phyloP scores from a whole-genome alignment of 2,113 vertebrate genomes.

The Gymnocephalus cernua region DNA sequence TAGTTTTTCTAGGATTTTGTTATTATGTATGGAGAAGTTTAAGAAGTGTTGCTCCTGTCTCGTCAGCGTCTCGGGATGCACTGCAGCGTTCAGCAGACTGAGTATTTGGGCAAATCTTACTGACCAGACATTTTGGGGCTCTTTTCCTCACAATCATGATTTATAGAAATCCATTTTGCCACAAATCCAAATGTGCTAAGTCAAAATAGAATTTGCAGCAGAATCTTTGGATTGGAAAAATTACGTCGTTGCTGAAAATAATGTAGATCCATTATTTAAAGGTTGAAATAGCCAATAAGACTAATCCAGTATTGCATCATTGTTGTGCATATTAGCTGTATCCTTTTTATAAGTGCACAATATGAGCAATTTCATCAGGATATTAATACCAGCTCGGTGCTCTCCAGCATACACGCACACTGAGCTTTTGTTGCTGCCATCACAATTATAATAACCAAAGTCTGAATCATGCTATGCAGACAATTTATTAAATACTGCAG shows the following conservation, averaged over 20 bases:
- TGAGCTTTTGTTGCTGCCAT: not conserved
- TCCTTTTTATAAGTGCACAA: not conserved
- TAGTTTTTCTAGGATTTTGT: not conserved
- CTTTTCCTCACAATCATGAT: too few species aligned
- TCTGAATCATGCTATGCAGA: not conserved
- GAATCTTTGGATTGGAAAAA: not conserved
- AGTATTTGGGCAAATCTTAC: not conserved
- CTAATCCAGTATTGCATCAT: conserved; percentile 8
- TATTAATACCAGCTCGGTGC: not conserved
- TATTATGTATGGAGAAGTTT: not conserved
- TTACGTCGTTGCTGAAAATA: not conserved
- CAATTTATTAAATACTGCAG: not conserved
- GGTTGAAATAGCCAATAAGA: not conserved
- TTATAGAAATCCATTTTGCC: not conserved
- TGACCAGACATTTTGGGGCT: not conserved
- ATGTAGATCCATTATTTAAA: conserved; percentile 11
- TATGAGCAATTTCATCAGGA: conserved; percentile 14
- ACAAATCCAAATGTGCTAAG: conserved; percentile 6
- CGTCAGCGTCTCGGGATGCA: not conserved
- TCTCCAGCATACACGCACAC: not conserved
- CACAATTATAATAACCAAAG: conserved; percentile 11
- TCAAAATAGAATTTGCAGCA: not conserved
- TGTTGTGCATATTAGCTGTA: not conserved
- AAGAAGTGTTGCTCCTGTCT: not conserved
- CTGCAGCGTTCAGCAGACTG: not conserved